These are phyloP conservation scores for Thereva unica DNA, from an alignment of 2,888 invertebrate species.

Conservation along the genomic window DNA sequence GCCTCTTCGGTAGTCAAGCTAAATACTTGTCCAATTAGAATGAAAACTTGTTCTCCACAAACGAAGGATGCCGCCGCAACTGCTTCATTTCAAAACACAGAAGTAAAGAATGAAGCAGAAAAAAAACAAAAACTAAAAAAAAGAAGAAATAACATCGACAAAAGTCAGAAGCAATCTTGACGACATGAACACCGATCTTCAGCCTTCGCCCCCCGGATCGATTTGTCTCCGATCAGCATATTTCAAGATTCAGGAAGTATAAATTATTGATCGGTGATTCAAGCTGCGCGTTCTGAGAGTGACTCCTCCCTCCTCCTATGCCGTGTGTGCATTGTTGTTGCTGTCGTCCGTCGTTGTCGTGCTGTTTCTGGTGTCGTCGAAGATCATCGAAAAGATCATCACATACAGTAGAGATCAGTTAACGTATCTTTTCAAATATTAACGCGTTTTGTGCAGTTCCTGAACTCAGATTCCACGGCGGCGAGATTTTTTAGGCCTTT, in stretches of 20 bases:
- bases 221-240: constrained; percentile 21
- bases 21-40: constrained; percentile 32
- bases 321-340: neutral
- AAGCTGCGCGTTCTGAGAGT: constrained; percentile 19
- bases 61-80: constrained; percentile 30
- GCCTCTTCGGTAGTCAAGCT: too few species aligned
- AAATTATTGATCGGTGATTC: constrained; percentile 33
- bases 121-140: too few species aligned
- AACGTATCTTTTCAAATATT: too few species aligned
- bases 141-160: neutral
- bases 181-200: neutral
- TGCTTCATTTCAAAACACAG: neutral
- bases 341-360: neutral
- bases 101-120: too few species aligned
- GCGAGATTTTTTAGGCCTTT: constrained; percentile 15
- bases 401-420: too few species aligned
- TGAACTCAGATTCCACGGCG: neutral
- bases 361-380: neutral
- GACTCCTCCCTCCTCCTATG: constrained; percentile 23
- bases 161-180: constrained; percentile 27
- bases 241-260: constrained; percentile 29
- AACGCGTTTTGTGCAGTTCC: too few species aligned
- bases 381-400: neutral
- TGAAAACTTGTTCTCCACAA: constrained; percentile 10
- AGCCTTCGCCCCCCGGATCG: neutral